Conservation (phyloP, 2,888 invertebrate species). For the Lasius fuliginosus region DNA sequence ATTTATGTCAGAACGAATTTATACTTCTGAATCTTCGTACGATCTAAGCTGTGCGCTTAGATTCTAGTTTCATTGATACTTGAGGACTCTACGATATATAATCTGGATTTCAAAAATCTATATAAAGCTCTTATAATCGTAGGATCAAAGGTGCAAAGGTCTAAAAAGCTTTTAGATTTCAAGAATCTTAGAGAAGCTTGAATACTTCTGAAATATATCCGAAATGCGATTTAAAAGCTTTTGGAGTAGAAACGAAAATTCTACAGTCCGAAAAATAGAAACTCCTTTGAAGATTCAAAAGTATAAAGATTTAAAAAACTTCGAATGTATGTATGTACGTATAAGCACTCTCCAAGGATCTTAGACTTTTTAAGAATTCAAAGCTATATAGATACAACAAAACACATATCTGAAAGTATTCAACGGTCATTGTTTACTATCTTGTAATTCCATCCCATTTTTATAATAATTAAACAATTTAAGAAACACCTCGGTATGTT, state of each 20-base stretch:
- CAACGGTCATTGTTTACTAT: background rate
- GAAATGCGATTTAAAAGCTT: background rate
- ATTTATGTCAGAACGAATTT: background rate
- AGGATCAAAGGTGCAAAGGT: background rate
- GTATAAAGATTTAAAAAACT: background rate
- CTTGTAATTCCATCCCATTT: background rate
- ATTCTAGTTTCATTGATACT: background rate
- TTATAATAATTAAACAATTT: background rate
- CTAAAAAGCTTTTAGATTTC: background rate
- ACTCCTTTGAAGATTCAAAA: background rate
- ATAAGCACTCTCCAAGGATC: background rate
- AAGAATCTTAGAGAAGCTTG: background rate
- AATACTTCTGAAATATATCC: background rate
- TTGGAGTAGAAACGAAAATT: background rate
- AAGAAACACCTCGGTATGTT: background rate
- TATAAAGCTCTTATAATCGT: background rate
- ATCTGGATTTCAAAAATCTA: background rate
- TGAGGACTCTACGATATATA: too few relatives aligned
- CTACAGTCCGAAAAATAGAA: background rate
- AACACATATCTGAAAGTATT: background rate
- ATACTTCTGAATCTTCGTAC: too few relatives aligned
- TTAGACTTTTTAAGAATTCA: constrained; percentile 1
- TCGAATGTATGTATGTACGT: background rate
- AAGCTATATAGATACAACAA: background rate
- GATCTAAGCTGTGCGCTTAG: background rate